Conservation (phyloP, 2,113 vertebrate genomes). For the Calidris pygmaea region DNA sequence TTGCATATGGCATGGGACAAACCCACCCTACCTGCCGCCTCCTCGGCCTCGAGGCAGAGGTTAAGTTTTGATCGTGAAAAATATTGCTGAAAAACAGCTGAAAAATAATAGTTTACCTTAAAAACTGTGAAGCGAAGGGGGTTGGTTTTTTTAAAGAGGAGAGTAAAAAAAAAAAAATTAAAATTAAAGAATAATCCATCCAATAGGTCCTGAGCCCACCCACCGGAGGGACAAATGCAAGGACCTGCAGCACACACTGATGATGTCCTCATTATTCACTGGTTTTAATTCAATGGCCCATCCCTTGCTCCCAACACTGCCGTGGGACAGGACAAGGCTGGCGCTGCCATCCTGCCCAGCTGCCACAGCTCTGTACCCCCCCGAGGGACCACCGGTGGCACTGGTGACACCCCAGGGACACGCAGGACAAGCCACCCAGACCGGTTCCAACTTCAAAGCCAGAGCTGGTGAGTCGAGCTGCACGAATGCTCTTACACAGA, state of each 20-base stretch:
- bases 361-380: not conserved
- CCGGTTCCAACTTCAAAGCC: not conserved
- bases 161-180: not conserved
- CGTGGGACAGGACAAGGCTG: fast-evolving
- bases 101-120: not conserved
- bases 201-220: not conserved
- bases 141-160: not conserved
- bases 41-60: not conserved
- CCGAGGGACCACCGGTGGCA: not conserved
- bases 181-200: not conserved
- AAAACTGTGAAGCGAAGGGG: not conserved
- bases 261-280: fast-evolving
- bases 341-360: not conserved
- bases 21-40: not conserved
- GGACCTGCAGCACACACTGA: not conserved
- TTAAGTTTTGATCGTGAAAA: not conserved
- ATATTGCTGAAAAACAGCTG: not conserved
- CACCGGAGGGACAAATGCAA: fast-evolving
- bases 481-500: not conserved
- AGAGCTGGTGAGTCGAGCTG: not conserved
- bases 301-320: not conserved
- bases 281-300: not conserved
- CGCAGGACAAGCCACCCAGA: not conserved
- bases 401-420: not conserved
- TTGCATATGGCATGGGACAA: fast-evolving